Conservation (phyloP, 1,140 invertebrate species). For the Hyposmocoma kahamanoa region DNA sequence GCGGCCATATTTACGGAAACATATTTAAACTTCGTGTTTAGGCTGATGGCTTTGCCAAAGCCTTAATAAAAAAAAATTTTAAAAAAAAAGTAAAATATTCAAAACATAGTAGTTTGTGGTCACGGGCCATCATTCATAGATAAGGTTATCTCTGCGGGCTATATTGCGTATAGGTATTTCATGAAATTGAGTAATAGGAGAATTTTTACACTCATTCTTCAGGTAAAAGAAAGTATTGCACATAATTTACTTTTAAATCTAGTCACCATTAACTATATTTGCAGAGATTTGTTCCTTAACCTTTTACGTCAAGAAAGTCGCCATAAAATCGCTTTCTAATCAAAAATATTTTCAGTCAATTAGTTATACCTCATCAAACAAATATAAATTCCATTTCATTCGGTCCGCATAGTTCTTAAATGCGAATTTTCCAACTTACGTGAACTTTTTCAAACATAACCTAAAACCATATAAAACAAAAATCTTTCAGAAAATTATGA, state of each 20-base stretch:
- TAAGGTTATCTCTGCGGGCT: no score
- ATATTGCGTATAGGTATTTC: no score
- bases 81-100: no score
- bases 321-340: background rate
- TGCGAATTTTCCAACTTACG: background rate
- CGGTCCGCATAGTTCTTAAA: background rate
- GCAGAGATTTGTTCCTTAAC: background rate
- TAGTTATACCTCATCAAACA: background rate
- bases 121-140: no score
- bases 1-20: no score
- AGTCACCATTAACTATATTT: background rate
- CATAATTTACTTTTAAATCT: background rate
- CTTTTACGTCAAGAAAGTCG: background rate
- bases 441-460: slow-evolving; percentile 2
- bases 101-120: no score
- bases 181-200: background rate
- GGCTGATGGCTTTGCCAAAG: no score
- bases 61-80: no score
- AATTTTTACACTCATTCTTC: background rate
- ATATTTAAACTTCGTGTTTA: no score
- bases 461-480: slow-evolving; percentile 6
- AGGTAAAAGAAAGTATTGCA: background rate
- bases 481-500: slow-evolving; percentile 34
- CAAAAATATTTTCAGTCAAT: background rate
- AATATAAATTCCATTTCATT: background rate